Evolutionary conservation across 2,113 vertebrate genomes (phyloP), one percentile per base, ranked within the genome.

Genomic region (Malaclemys terrapin): DNA sequence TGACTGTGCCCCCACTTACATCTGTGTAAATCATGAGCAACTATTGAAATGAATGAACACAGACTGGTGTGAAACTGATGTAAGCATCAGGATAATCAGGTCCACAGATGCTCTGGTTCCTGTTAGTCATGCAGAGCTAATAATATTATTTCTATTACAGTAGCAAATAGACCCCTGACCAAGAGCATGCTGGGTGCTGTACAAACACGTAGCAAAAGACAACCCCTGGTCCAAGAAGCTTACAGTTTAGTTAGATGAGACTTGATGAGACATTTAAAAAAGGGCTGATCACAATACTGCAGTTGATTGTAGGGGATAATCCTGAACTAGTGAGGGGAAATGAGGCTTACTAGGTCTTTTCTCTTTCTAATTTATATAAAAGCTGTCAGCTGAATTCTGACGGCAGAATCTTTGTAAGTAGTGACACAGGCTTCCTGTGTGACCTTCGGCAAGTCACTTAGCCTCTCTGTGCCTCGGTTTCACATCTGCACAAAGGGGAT

Each of bases 21-120:
- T 81, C 65, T 56, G 50, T 88, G 27, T 75, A 54, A 49, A 1
- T 2, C 57, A 3, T 8, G 7, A 62, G 82, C 84, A 29, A 9
- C 95, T 14, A 80, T 1, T 83, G 42, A 81, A 13, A 5, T 0
- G 8, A 49, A 8, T 91, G 95, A 89, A 88, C 91, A 84, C 2
- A 0, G 62, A 19, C 1, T 80, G 49, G 85, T 81, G 5, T 3
- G 0, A 13, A 3, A 22, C 1, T 89, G 79, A 1, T 17, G 29
- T 8, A 49, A 90, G 75, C 84, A 6, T 2, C 84, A 59, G 45
- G 62, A 1, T 47, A 94, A 88, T 11, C 0, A n/a, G 78, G 92
- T 90, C 96, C 93, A 86, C 13, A 69, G 90, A 85, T n/a, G 93
- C 84, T 69, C n/a, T 89, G 65, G 91, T 95, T 95, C 81, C 59